Evolutionary conservation across 2,888 invertebrate species (phyloP), one percentile per base, ranked within the genome.

Genomic region (Uloborus plumipes): DNA sequence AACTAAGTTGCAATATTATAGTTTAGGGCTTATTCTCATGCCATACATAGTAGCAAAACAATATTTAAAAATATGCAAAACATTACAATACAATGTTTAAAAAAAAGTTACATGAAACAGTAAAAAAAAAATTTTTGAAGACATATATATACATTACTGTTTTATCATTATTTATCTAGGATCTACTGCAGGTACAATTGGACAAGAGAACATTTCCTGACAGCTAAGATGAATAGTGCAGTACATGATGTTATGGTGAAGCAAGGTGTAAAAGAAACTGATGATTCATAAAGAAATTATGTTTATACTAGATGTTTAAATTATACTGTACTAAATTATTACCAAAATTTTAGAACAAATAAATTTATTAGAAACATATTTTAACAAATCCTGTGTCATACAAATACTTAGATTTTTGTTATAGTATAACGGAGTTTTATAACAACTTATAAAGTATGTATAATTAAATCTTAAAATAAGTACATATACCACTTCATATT

Each of bases 221-320:
- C 26, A n/a, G 20, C 49, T 39, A 66, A 61, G 65, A 61, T 79
- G 59, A 58, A 67, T 15, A 20, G 16, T 22, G 20, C 51, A 26
- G 20, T 72, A n/a, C 79, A 71, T 66, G 65, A 31, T 39, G 58
- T 79, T 16, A 79, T 79, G 72, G 9, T 79, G n/a, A 51, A n/a
- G 47, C 49, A 72, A 72, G 53, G 53, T 4, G 16, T 16, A 50
- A 61, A 62, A 51, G 22, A 59, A 20, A 20, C 59, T 39, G 15
- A 26, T 4, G 14, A 62, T 62, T 6, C 15, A 11, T 31, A 16
- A 31, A 20, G 16, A 62, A 20, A 22, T 59, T 2, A 4, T 59
- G 18, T 13, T 14, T 59, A 20, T 15, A 59, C 4, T 22, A 13
- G 20, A 20, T 15, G 15, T 59, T 20, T 3, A 9, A 20, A 62